These are phyloP conservation scores for Acanthoscelides obtectus DNA, from an alignment of 2,888 invertebrate species.

Conservation along the genomic window DNA sequence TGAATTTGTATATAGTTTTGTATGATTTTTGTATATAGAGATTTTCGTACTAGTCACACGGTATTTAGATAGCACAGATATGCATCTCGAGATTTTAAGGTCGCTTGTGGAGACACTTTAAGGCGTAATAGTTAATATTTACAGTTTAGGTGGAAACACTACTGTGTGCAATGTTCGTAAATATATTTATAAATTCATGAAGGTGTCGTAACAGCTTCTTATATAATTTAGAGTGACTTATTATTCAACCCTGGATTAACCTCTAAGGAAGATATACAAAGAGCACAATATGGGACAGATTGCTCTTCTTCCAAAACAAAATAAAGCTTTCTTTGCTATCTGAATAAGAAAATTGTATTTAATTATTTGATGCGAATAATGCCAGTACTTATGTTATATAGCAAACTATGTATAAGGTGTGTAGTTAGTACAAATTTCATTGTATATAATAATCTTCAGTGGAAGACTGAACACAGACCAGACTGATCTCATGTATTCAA, in stretches of 20 bases:
- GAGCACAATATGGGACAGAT: too few species aligned
- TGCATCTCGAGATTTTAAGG: neutral
- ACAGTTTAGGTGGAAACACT: too few species aligned
- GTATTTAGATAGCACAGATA: neutral
- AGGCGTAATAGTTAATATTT: too few species aligned
- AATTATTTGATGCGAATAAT: slow-evolving; percentile 11
- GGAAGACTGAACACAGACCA: slow-evolving; percentile 28
- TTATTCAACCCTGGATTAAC: neutral
- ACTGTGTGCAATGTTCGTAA: neutral
- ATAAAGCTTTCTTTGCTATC: neutral
- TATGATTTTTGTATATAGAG: slow-evolving; percentile 18
- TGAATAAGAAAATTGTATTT: neutral
- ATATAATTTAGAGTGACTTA: slow-evolving; percentile 4
- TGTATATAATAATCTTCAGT: slow-evolving; percentile 13
- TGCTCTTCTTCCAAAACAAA: too few species aligned
- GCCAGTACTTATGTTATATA: slow-evolving; percentile 27
- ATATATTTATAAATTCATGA: neutral
- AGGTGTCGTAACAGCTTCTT: neutral
- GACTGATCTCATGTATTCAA: neutral
- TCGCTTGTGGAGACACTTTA: too few species aligned
- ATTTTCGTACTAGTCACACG: slow-evolving; percentile 17
- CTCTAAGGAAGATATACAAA: neutral
- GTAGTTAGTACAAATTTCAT: slow-evolving; percentile 14
- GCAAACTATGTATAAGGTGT: slow-evolving; percentile 3
- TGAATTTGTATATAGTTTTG: slow-evolving; percentile 16